Conservation (phyloP, 2,888 invertebrate species). For the Drosophila affinis region DNA sequence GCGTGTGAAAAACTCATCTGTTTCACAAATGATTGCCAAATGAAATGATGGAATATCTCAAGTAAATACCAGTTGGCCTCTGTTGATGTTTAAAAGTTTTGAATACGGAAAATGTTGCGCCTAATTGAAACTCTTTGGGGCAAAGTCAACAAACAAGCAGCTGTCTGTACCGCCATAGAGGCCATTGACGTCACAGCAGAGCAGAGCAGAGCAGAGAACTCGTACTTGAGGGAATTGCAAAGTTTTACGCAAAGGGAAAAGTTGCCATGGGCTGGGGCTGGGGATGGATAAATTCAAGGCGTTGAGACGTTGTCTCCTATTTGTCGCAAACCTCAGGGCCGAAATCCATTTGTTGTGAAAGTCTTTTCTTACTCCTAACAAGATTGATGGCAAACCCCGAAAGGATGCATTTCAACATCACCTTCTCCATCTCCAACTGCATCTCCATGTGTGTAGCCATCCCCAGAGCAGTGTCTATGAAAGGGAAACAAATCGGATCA, state of each 20-base stretch:
- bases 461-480: constrained; percentile 4
- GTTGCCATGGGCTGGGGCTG: constrained; percentile 10
- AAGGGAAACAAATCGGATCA: constrained; percentile 70
- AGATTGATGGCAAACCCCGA: constrained; percentile 52
- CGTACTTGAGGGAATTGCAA: constrained; percentile 27
- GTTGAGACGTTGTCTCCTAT: constrained; percentile 35
- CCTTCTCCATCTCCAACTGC: constrained; percentile 24
- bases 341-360: constrained; percentile 30
- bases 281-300: constrained; percentile 15
- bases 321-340: constrained; percentile 9
- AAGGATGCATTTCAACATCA: constrained; percentile 17
- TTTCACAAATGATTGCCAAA: constrained; percentile 30
- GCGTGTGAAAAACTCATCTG: constrained; percentile 35
- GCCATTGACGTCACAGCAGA: constrained; percentile 45
- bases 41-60: constrained; percentile 21
- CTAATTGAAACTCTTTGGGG: constrained; percentile 51
- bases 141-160: constrained; percentile 44
- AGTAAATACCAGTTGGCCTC: constrained; percentile 13
- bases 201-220: background rate
- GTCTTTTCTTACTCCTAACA: constrained; percentile 50
- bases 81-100: constrained; percentile 45
- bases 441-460: background rate
- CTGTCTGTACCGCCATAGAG: constrained; percentile 36
- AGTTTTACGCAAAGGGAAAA: constrained; percentile 24
- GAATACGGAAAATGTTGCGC: constrained; percentile 25